Evolutionary conservation across 2,113 vertebrate genomes (phyloP).

Genomic region (Bubo bubo): DNA sequence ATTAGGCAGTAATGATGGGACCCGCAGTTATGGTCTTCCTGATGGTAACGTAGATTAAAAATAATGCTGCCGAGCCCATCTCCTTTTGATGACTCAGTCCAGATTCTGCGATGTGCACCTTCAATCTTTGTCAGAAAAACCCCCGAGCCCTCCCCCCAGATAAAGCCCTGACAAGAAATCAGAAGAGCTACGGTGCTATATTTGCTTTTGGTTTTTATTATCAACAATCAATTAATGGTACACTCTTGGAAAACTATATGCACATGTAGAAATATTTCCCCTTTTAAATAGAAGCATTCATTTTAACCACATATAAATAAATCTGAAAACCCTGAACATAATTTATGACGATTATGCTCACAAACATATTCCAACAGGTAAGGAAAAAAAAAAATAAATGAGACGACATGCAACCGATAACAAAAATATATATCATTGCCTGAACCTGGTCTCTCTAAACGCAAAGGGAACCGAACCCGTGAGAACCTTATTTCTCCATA

Average conservation of each 20-base stretch:
- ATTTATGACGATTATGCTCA: conserved; percentile 90
- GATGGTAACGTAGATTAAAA: background rate
- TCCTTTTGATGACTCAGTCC: background rate
- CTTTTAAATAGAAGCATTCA: conserved; percentile 99
- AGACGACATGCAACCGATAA: conserved; percentile 95
- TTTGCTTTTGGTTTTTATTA: conserved; percentile 94
- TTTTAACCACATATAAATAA: conserved; percentile 99
- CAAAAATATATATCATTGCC: conserved; percentile 90
- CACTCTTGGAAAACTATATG: conserved; percentile 99
- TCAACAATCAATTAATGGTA: conserved; percentile 99
- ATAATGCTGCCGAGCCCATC: background rate
- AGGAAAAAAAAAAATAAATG: conserved; percentile 17
- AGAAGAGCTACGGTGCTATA: conserved; percentile 17
- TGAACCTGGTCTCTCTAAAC: conserved; percentile 85
- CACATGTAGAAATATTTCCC: conserved; percentile 99
- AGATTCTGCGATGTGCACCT: background rate
- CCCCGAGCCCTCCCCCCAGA: background rate
- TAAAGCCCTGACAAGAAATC: conserved; percentile 12
- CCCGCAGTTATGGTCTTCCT: background rate
- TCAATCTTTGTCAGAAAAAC: background rate
- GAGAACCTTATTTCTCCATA: conserved; percentile 87
- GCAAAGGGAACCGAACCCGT: conserved; percentile 81
- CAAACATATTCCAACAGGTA: conserved; percentile 84
- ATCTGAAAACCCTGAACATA: conserved; percentile 92
- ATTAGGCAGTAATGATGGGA: background rate